Evolutionary conservation across 2,797 vertebrate species (phyloP).

Genomic region (Cirrhinus molitorella): DNA sequence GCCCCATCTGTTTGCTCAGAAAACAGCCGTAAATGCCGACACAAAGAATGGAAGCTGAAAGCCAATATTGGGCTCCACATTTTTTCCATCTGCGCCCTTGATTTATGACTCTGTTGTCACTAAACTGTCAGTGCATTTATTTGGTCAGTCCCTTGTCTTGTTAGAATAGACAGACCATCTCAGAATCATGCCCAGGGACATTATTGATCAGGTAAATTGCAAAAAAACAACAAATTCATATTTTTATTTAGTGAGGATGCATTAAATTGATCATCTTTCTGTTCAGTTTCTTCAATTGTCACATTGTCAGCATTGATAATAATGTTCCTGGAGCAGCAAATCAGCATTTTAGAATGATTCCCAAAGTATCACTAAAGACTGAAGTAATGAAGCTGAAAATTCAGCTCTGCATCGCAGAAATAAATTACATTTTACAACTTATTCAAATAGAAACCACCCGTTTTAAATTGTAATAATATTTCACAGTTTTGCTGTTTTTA

Average conservation of each 20-base stretch:
- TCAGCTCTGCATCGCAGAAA: not conserved
- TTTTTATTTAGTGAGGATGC: not conserved
- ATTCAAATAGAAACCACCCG: not conserved
- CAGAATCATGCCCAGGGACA: not conserved
- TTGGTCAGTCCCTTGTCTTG: not conserved
- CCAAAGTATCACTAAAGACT: not conserved
- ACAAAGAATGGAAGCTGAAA: slow-evolving; percentile 29
- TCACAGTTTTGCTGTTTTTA: not conserved
- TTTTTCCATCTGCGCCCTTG: slow-evolving; percentile 10
- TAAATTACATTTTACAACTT: not conserved
- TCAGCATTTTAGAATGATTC: not conserved
- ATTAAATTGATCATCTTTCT: too few species aligned
- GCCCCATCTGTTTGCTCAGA: slow-evolving; percentile 27
- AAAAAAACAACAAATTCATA: not conserved
- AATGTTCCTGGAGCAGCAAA: not conserved
- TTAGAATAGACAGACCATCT: not conserved
- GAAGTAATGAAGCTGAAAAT: not conserved
- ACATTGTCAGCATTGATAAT: too few species aligned
- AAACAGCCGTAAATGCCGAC: slow-evolving; percentile 9
- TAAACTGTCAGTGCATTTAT: slow-evolving; percentile 26
- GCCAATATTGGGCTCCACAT: slow-evolving; percentile 15
- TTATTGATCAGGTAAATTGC: not conserved
- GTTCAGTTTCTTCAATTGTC: too few species aligned
- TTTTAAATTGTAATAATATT: not conserved
- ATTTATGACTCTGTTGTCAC: slow-evolving; percentile 20